A percentile compares a stretch with the other conserved stretches of the same genome.
These are phyloP conservation scores for Agrochola macilenta DNA, from an alignment of 2,888 invertebrate genomes.

Conservation along the genomic window DNA sequence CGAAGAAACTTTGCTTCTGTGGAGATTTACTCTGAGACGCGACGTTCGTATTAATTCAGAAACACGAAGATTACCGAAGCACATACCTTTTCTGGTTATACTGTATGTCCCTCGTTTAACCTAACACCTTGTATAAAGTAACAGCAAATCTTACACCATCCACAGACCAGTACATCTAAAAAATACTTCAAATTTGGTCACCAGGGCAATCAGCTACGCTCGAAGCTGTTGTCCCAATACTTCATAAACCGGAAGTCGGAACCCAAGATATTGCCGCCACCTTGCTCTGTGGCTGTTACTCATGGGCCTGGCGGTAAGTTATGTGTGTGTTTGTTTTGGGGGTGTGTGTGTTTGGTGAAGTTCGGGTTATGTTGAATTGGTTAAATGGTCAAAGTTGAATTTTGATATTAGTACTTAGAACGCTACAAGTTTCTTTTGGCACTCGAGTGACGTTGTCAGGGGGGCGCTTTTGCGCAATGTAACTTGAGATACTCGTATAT, in stretches of 20 bases:
- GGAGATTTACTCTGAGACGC: neutral
- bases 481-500: neutral
- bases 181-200: constrained; percentile 46
- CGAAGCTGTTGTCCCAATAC: constrained; percentile 87
- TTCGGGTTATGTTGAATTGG: constrained; percentile 24
- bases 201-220: constrained; percentile 88
- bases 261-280: constrained; percentile 81
- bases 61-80: neutral
- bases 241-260: constrained; percentile 87
- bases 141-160: constrained; percentile 25
- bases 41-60: neutral
- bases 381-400: neutral
- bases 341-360: neutral
- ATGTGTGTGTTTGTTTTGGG: neutral
- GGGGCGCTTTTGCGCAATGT: neutral
- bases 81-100: neutral
- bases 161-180: constrained; percentile 45
- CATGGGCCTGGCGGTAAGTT: constrained; percentile 95
- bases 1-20: neutral
- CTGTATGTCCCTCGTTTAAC: neutral
- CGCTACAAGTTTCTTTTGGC: neutral
- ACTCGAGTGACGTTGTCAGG: neutral
- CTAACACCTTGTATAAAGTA: neutral
- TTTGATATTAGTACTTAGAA: neutral
- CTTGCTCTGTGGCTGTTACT: constrained; percentile 89